Conservation (phyloP, 2,113 vertebrate species). For the Cyprinodon variegatus region DNA sequence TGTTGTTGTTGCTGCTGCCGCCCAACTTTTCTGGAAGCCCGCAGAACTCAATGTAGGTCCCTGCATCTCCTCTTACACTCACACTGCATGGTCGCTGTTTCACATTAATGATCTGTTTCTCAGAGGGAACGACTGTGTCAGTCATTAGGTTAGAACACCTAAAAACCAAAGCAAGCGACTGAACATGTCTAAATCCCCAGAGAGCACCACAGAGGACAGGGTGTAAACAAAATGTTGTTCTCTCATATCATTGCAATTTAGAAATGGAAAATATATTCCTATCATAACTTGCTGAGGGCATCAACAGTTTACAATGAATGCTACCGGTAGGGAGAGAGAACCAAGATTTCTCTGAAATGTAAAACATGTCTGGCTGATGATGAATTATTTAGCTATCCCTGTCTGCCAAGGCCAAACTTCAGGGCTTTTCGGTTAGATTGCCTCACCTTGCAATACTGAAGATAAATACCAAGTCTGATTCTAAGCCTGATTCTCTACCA, state of each 20-base stretch:
- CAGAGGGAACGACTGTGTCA: slow-evolving; percentile 43
- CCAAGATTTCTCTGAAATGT: slow-evolving; percentile 19
- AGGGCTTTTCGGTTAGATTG: slow-evolving; percentile 24
- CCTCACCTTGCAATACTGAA: slow-evolving; percentile 12
- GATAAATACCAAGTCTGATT: slow-evolving; percentile 4
- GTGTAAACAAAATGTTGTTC: neutral
- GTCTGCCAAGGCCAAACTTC: slow-evolving; percentile 23
- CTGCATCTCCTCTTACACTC: slow-evolving; percentile 61
- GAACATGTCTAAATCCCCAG: slow-evolving; percentile 1
- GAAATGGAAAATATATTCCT: slow-evolving; percentile 6
- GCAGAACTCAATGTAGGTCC: slow-evolving; percentile 83
- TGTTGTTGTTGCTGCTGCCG: slow-evolving; percentile 77
- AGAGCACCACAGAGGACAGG: neutral
- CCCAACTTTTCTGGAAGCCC: slow-evolving; percentile 80
- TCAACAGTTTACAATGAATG: slow-evolving; percentile 2
- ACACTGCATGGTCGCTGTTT: slow-evolving; percentile 66
- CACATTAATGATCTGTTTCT: slow-evolving; percentile 46
- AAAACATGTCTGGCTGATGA: slow-evolving; percentile 18
- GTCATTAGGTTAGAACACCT: slow-evolving; percentile 22
- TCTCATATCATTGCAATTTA: slow-evolving; percentile 16
- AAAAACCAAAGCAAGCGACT: slow-evolving; percentile 16
- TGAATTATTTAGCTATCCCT: slow-evolving; percentile 44
- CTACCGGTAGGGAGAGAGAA: slow-evolving; percentile 9
- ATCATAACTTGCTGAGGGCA: slow-evolving; percentile 15
- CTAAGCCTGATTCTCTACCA: neutral